Evolutionary conservation across 2,113 vertebrate species (phyloP).

Genomic region (Edolisoma coerulescens): DNA sequence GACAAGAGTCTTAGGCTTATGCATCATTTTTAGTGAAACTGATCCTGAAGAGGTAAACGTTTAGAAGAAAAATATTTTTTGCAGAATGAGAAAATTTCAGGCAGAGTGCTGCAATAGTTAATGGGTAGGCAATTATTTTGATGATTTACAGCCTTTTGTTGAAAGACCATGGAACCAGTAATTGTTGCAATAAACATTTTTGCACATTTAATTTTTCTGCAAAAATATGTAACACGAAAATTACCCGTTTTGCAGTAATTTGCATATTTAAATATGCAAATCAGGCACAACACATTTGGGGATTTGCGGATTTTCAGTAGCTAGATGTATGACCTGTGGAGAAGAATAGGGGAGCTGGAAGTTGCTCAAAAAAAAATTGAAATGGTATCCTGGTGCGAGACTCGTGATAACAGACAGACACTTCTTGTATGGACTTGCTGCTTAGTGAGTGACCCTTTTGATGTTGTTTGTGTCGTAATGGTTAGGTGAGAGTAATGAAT

Average conservation of each 20-base stretch:
- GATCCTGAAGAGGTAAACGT: neutral
- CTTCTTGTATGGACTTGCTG: slow-evolving; percentile 31
- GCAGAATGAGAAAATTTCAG: slow-evolving; percentile 33
- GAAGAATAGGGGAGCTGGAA: slow-evolving; percentile 45
- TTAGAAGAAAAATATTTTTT: neutral
- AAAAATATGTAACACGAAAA: slow-evolving; percentile 56
- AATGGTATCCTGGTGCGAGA: slow-evolving; percentile 37
- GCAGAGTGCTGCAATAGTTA: slow-evolving; percentile 38
- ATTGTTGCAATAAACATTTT: slow-evolving; percentile 36
- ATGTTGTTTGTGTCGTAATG: neutral
- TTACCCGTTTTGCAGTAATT: slow-evolving; percentile 11
- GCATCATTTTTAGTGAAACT: neutral
- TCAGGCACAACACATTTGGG: neutral
- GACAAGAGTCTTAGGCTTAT: neutral
- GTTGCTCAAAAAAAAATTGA: neutral
- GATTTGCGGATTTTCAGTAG: neutral
- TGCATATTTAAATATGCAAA: slow-evolving; percentile 17
- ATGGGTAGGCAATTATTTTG: slow-evolving; percentile 63
- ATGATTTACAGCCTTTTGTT: slow-evolving; percentile 24
- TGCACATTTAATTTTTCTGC: slow-evolving; percentile 51
- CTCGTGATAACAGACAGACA: neutral
- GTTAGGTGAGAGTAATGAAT: slow-evolving; percentile 42
- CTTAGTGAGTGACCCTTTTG: neutral
- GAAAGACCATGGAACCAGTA: slow-evolving; percentile 34
- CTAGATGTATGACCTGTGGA: slow-evolving; percentile 44